These are phyloP conservation scores for Lepilemur septentrionalis DNA, from an alignment of 2,797 vertebrate species.

Conservation along the genomic window DNA sequence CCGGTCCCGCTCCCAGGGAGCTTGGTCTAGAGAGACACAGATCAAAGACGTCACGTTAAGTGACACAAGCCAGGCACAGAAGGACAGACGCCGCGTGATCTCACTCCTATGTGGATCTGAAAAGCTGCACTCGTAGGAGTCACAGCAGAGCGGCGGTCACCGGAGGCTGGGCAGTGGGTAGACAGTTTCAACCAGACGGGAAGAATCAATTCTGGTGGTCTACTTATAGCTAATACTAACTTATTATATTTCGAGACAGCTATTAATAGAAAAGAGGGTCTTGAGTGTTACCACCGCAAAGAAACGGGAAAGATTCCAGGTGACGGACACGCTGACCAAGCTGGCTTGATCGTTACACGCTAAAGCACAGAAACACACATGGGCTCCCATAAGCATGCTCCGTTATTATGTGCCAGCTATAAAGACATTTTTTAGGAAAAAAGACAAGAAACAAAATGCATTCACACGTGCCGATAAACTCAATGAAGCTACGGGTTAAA, in stretches of 20 bases:
- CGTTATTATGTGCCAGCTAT: not conserved
- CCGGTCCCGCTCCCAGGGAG: accelerated
- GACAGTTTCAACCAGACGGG: not conserved
- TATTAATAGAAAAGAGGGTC: not conserved
- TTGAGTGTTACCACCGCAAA: not conserved
- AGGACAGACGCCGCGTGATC: accelerated
- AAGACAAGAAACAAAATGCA: accelerated
- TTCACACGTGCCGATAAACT: accelerated
- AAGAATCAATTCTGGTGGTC: not conserved
- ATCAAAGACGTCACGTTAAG: not conserved
- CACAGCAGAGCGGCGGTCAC: not conserved
- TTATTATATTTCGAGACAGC: not conserved
- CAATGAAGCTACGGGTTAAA: accelerated
- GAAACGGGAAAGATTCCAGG: not conserved
- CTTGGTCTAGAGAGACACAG: not conserved
- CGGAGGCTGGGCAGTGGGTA: not conserved
- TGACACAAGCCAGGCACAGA: not conserved
- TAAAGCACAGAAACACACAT: accelerated
- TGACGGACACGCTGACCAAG: not conserved
- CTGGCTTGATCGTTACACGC: not conserved
- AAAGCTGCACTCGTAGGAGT: not conserved
- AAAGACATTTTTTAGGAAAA: not conserved
- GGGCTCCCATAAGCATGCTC: too few relatives aligned
- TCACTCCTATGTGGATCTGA: not conserved
- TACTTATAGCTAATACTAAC: not conserved